Percentiles rank a stretch among this genome's conserved stretches.
These are phyloP conservation scores for Laothoe populi DNA, from an alignment of 2,888 invertebrate species.

Conservation along the genomic window DNA sequence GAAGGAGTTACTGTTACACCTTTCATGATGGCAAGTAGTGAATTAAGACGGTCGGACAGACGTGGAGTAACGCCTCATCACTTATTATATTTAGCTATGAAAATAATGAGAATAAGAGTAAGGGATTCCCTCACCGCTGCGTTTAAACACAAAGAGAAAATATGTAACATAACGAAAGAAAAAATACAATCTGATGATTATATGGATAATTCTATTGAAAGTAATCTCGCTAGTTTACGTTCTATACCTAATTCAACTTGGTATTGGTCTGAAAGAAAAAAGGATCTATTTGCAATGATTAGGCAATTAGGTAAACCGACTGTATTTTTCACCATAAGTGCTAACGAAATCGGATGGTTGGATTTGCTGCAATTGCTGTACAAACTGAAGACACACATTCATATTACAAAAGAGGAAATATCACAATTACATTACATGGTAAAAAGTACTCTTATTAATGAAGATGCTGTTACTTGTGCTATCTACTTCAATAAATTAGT, in stretches of 20 bases:
- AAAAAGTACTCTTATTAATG: slow-evolving; percentile 38
- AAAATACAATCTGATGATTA: too few species aligned
- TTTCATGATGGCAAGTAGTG: slow-evolving; percentile 18
- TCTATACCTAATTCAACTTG: slow-evolving; percentile 51
- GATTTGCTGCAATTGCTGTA: slow-evolving; percentile 5
- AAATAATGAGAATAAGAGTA: slow-evolving; percentile 35
- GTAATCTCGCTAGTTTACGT: slow-evolving; percentile 42
- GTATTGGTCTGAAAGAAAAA: slow-evolving; percentile 50
- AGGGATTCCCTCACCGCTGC: slow-evolving; percentile 24
- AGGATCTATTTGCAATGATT: slow-evolving; percentile 47
- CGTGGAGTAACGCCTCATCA: slow-evolving; percentile 21
- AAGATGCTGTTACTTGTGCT: slow-evolving; percentile 45
- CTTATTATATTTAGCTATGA: slow-evolving; percentile 32
- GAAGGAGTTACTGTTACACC: slow-evolving; percentile 15
- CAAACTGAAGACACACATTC: not conserved
- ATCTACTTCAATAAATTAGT: slow-evolving; percentile 52
- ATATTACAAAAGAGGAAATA: not conserved
- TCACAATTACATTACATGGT: slow-evolving; percentile 28
- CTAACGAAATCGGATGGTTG: slow-evolving; percentile 49
- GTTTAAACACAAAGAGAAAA: slow-evolving; percentile 39
- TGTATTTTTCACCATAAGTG: slow-evolving; percentile 47
- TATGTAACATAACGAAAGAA: slow-evolving; percentile 44
- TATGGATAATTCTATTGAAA: slow-evolving; percentile 42
- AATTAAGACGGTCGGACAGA: slow-evolving; percentile 13
- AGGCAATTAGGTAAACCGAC: slow-evolving; percentile 51